phyloP scores from a whole-genome alignment of 2,113 vertebrate species.

The Plecotus auritus region DNA sequence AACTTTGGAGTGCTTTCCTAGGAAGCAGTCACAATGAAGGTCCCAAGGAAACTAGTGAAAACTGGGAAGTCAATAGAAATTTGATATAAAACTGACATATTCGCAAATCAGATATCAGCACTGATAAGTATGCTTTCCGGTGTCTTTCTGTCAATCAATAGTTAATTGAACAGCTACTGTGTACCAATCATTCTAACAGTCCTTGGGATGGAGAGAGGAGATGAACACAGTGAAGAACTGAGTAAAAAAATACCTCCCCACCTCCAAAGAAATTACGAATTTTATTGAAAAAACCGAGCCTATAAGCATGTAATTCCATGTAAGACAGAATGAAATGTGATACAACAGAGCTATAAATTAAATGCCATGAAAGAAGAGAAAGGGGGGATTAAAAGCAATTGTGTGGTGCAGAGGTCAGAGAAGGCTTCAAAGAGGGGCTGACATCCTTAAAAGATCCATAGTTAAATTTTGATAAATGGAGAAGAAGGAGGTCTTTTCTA shows the following conservation, averaged over 20 bases:
- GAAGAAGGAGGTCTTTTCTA: constrained; percentile 59
- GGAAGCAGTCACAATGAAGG: not conserved
- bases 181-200: not conserved
- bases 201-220: not conserved
- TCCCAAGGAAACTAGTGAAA: constrained; percentile 32
- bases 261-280: not conserved
- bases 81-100: constrained; percentile 27
- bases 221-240: not conserved
- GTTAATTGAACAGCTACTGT: constrained; percentile 49
- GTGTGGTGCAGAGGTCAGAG: not conserved
- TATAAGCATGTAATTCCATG: not conserved
- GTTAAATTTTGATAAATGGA: constrained; percentile 65
- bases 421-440: constrained; percentile 20
- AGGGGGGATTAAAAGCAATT: not conserved
- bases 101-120: not conserved
- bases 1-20: not conserved
- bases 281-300: not conserved
- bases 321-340: not conserved
- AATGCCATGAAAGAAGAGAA: not conserved
- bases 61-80: constrained; percentile 5
- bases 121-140: not conserved
- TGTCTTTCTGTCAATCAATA: not conserved
- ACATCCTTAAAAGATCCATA: constrained; percentile 56
- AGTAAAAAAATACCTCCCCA: not conserved
- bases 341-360: constrained; percentile 10